Percentiles rank a stretch among this genome's conserved stretches.
These are phyloP conservation scores for Catharus minimus DNA, from an alignment of 2,113 vertebrate species.

Conservation along the genomic window DNA sequence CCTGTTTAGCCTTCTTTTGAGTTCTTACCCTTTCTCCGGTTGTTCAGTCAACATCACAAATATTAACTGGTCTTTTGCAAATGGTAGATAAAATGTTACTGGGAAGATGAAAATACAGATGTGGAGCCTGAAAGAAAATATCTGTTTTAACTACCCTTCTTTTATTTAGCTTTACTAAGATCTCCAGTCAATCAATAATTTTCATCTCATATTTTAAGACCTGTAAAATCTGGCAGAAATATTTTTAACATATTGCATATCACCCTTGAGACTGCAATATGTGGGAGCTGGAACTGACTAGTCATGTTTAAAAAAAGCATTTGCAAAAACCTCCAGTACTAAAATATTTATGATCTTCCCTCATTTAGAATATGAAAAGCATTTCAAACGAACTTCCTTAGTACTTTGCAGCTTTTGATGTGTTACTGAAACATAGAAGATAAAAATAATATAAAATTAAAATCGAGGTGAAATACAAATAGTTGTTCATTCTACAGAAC, in stretches of 20 bases:
- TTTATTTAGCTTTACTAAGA: background rate
- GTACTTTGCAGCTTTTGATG: background rate
- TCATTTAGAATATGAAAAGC: slow-evolving; percentile 21
- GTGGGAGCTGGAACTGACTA: slow-evolving; percentile 26
- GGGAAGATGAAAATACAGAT: background rate
- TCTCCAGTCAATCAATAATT: background rate
- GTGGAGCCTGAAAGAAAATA: background rate
- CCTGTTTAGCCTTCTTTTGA: background rate
- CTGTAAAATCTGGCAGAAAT: slow-evolving; percentile 1
- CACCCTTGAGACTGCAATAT: slow-evolving; percentile 18
- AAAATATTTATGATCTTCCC: slow-evolving; percentile 58
- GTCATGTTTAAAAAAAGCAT: background rate
- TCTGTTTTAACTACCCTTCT: background rate
- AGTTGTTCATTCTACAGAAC: background rate
- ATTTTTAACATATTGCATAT: background rate
- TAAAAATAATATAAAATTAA: background rate
- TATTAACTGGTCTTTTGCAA: background rate
- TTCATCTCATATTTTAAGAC: background rate
- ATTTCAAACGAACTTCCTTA: background rate
- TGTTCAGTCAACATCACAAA: background rate
- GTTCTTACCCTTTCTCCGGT: background rate
- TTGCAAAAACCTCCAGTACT: slow-evolving; percentile 32
- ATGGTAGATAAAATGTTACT: background rate
- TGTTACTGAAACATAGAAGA: background rate
- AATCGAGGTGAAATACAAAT: background rate